These are phyloP conservation scores for Bubo bubo DNA, from an alignment of 2,113 vertebrate genomes.

Conservation along the genomic window DNA sequence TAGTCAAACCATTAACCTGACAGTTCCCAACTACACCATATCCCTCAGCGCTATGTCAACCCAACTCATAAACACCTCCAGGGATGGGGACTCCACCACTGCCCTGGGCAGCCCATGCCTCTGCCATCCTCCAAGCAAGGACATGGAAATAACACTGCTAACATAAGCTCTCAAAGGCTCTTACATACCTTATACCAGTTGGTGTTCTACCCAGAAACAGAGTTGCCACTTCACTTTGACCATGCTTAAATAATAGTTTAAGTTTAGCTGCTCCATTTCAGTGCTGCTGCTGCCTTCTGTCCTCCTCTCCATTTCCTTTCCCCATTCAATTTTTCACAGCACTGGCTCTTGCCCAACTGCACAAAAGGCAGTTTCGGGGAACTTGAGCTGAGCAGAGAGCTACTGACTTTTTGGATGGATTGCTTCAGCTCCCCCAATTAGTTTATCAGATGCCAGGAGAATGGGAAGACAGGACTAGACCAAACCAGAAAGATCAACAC, in stretches of 20 bases:
- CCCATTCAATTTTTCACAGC: neutral
- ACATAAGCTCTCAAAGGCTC: neutral
- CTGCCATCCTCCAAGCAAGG: neutral
- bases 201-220: neutral
- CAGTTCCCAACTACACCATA: too few species aligned
- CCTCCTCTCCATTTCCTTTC: neutral
- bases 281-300: neutral
- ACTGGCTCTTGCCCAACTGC: neutral
- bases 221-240: neutral
- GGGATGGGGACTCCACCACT: too few species aligned
- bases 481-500: neutral
- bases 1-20: too few species aligned
- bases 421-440: neutral
- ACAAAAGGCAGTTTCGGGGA: neutral
- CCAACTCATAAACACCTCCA: too few species aligned
- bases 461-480: neutral
- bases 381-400: neutral
- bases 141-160: neutral
- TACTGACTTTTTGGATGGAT: neutral
- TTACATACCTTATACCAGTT: neutral
- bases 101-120: neutral
- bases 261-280: neutral
- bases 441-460: neutral
- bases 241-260: neutral
- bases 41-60: too few species aligned